Conservation (phyloP, 2,797 vertebrate species). For the Sarcophilus harrisii region DNA sequence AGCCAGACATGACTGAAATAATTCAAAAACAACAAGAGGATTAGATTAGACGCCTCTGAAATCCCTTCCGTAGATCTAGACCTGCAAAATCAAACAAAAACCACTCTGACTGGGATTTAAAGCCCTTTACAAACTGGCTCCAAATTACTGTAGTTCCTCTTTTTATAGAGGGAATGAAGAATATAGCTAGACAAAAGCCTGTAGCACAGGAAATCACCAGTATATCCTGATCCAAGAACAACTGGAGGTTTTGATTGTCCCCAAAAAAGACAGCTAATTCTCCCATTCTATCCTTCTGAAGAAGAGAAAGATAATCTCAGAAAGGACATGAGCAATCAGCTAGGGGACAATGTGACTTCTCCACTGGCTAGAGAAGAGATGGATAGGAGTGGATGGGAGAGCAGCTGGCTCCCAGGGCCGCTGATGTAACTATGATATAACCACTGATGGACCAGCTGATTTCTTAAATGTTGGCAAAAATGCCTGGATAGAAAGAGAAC, state of each 20-base stretch:
- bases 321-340: not conserved
- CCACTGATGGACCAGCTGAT: not conserved
- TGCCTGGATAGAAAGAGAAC: not conserved
- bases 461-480: not conserved
- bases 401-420: not conserved
- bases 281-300: not conserved
- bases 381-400: not conserved
- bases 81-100: not conserved
- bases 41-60: not conserved
- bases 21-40: not conserved
- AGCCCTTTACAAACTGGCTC: not conserved
- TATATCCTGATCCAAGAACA: not conserved
- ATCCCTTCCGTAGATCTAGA: not conserved
- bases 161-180: not conserved
- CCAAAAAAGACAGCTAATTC: not conserved
- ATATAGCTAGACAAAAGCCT: not conserved
- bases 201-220: not conserved
- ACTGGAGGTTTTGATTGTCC: not conserved
- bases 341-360: not conserved
- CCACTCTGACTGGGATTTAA: not conserved
- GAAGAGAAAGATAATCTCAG: not conserved
- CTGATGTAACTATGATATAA: not conserved
- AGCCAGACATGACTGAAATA: not conserved
- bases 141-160: not conserved
- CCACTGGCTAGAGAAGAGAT: not conserved